Conservation (phyloP, 1,140 invertebrate species). For the Pissodes strobi region DNA sequence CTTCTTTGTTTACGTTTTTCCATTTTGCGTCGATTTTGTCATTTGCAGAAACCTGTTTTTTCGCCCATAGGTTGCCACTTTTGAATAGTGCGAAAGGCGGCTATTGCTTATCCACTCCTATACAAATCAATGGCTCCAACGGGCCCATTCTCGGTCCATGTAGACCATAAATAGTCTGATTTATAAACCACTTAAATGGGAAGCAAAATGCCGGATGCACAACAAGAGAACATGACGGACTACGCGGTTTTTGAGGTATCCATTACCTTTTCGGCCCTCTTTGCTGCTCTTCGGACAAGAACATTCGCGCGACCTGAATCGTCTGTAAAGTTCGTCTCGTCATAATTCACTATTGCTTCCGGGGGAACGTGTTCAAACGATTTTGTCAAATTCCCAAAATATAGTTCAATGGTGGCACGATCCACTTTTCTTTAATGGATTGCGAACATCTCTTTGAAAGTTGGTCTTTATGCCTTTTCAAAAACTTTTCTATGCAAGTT, state of each 20-base stretch:
- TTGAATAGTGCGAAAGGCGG: no score
- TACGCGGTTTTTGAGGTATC: constrained; percentile 50
- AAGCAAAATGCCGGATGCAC: constrained; percentile 45
- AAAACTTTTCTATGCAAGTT: constrained; percentile 45
- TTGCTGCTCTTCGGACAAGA: constrained; percentile 45
- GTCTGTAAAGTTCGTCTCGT: constrained; percentile 57
- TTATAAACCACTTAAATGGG: constrained; percentile 56
- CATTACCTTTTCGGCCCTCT: constrained; percentile 51
- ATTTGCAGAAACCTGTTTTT: no score
- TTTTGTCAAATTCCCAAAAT: constrained; percentile 47
- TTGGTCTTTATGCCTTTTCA: constrained; percentile 40
- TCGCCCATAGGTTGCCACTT: no score
- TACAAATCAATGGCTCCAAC: no score
- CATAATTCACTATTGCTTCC: constrained; percentile 55
- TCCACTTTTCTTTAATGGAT: constrained; percentile 50
- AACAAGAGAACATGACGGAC: constrained; percentile 53
- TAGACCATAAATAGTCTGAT: constrained; percentile 50
- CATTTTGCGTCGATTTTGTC: no score
- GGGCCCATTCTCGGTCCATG: constrained; percentile 52
- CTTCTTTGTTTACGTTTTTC: no score
- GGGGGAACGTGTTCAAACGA: constrained; percentile 48
- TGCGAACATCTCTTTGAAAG: constrained; percentile 38
- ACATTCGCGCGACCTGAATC: constrained; percentile 50
- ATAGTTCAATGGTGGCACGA: constrained; percentile 41
- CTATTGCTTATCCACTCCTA: no score